A percentile compares a stretch with the other conserved stretches of the same genome.
Conservation (phyloP, 2,797 vertebrate genomes). For the Chelidonichthys spinosus region DNA sequence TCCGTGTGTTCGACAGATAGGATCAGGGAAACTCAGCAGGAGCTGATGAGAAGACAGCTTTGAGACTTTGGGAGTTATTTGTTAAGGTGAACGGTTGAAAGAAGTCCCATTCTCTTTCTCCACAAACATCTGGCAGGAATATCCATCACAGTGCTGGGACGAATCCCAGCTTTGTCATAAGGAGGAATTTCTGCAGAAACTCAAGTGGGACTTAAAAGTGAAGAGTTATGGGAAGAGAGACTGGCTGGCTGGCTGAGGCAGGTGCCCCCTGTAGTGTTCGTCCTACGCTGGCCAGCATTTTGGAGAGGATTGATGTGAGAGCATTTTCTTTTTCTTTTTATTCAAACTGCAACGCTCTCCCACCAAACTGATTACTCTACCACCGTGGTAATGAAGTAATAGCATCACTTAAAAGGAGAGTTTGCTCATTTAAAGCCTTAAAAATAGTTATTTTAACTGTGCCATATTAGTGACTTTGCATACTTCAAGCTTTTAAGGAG, state of each 20-base stretch:
- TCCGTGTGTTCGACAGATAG: conserved; percentile 27
- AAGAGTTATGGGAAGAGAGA: conserved; percentile 52
- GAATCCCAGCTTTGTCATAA: conserved; percentile 68
- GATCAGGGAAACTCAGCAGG: conserved; percentile 28
- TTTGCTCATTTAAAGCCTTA: background rate
- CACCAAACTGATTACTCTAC: conserved; percentile 11
- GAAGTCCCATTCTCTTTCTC: conserved; percentile 45
- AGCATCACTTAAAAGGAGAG: background rate
- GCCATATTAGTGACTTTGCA: background rate
- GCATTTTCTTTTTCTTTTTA: conserved; percentile 12
- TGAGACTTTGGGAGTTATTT: conserved; percentile 68
- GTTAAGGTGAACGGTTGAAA: conserved; percentile 66
- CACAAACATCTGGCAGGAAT: conserved; percentile 74
- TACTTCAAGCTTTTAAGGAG: background rate
- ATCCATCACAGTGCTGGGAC: conserved; percentile 62
- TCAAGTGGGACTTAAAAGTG: conserved; percentile 54
- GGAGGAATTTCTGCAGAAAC: conserved; percentile 53
- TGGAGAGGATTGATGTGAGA: conserved; percentile 10
- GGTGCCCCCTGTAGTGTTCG: conserved; percentile 54
- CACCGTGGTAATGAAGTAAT: background rate
- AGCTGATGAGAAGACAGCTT: conserved; percentile 54
- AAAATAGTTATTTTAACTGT: background rate
- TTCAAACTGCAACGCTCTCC: conserved; percentile 16
- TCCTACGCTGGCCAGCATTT: conserved; percentile 35
- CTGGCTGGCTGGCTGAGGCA: conserved; percentile 21